A percentile compares a stretch with the other conserved stretches of the same genome.
Conservation (phyloP, 2,113 vertebrate genomes). For the Chrysemys picta region DNA sequence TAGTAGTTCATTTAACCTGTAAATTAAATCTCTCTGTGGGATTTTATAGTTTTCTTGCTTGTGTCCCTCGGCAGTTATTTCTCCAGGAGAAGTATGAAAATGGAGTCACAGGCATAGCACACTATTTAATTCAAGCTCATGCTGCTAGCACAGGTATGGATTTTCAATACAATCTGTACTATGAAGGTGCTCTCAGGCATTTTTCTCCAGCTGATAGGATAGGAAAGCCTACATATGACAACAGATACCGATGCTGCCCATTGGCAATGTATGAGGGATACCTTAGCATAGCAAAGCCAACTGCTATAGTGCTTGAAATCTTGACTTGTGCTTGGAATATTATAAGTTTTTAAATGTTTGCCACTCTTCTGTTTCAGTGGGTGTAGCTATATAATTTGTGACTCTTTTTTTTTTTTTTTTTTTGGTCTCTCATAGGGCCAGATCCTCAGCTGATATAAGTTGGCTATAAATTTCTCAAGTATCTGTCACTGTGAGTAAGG, state of each 20-base stretch:
- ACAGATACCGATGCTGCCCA: neutral
- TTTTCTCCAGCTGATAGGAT: neutral
- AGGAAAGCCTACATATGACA: neutral
- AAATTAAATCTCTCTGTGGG: slow-evolving; percentile 6
- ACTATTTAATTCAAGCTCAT: slow-evolving; percentile 31
- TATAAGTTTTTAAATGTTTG: neutral
- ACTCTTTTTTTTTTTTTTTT: neutral
- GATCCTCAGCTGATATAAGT: neutral
- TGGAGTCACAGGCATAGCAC: neutral
- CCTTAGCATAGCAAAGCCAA: neutral
- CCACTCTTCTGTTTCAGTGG: neutral
- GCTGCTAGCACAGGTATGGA: neutral
- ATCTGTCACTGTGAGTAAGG: neutral
- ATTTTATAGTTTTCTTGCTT: neutral
- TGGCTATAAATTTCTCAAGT: neutral
- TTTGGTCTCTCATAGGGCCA: neutral
- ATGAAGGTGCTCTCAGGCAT: neutral
- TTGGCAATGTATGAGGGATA: neutral
- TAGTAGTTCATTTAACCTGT: neutral
- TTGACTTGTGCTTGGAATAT: neutral
- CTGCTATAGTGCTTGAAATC: neutral
- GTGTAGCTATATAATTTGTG: neutral
- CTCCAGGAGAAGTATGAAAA: neutral
- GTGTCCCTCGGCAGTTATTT: neutral
- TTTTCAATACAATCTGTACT: slow-evolving; percentile 34